Evolutionary conservation across 2,113 vertebrate genomes (phyloP), one percentile per base, ranked within the genome.

Genomic region (Dendrocopos noguchii): DNA sequence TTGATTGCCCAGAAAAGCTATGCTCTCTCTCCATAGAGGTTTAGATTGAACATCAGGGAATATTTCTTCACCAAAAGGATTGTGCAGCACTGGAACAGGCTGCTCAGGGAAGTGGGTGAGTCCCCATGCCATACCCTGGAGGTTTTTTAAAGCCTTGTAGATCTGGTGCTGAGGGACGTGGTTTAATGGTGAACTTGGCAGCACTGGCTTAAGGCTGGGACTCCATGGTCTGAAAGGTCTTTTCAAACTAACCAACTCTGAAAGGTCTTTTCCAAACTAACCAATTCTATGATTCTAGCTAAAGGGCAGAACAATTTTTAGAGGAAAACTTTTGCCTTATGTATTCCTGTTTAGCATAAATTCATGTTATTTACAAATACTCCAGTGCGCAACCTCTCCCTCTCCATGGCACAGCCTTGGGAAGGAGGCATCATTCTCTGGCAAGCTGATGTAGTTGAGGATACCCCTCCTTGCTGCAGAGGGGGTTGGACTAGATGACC

Each of bases 1-100:
- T 61, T 0, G 0, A 20, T 50, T 80, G 22, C 46, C 15, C 44
- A n/a, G 36, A 34, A 36, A 61, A 6, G 34, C 74, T 79, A 16
- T 73, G 24, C 64, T 92, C 33, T 39, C 34, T 82, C n/a, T 25
- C 39, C 39, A 46, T 71, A 21, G 27, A 19, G 9, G 15, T 25
- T 88, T 59, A 80, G 29, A 15, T 5, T 44, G 31, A 6, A 11
- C 76, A 9, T 65, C 31, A 15, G 36, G 60, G 52, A 80, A 86
- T 50, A 67, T 3, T 34, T 61, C 14, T 91, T 86, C 24, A 16
- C 42, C 1, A 6, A 15, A 53, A 67, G 24, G 7, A 27, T 28
- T 78, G 4, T 31, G 42, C 67, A 59, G 8, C 67, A 31, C 0
- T 67, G 34, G 56, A 71, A 56, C 27, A 60, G n/a, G 34, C 52